These are phyloP conservation scores for Mesembrinibis cayennensis DNA, from an alignment of 2,113 vertebrate species.

Conservation along the genomic window DNA sequence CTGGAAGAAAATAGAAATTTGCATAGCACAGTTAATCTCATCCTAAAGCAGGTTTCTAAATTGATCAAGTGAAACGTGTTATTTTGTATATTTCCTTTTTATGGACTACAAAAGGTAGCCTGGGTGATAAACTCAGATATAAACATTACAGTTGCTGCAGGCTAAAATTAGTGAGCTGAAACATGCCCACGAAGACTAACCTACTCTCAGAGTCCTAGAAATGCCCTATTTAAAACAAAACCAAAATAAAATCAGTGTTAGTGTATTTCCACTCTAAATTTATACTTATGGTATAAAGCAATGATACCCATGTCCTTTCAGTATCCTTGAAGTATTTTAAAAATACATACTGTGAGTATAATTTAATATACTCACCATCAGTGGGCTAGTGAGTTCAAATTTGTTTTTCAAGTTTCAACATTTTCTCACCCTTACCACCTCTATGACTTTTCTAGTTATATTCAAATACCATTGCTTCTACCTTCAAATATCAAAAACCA, in stretches of 20 bases:
- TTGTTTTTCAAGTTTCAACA: neutral
- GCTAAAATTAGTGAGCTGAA: neutral
- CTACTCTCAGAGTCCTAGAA: neutral
- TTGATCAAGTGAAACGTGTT: neutral
- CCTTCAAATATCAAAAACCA: neutral
- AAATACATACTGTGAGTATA: neutral
- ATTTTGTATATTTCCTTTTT: neutral
- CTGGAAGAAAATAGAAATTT: neutral
- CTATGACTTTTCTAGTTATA: neutral
- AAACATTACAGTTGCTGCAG: neutral
- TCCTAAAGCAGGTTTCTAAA: neutral
- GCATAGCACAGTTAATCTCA: neutral
- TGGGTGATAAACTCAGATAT: neutral
- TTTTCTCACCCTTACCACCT: neutral
- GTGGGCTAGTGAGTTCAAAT: neutral
- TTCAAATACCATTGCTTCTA: neutral
- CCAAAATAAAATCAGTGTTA: neutral
- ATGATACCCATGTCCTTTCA: neutral
- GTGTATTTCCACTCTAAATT: neutral
- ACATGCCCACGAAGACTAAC: neutral
- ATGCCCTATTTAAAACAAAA: neutral
- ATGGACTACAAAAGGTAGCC: neutral
- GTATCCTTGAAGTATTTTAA: neutral
- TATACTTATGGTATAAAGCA: neutral
- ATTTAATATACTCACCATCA: neutral